Percentiles rank a stretch among this genome's conserved stretches.
Conservation (phyloP, 2,797 vertebrate species). For the Pipistrellus pipistrellus region DNA sequence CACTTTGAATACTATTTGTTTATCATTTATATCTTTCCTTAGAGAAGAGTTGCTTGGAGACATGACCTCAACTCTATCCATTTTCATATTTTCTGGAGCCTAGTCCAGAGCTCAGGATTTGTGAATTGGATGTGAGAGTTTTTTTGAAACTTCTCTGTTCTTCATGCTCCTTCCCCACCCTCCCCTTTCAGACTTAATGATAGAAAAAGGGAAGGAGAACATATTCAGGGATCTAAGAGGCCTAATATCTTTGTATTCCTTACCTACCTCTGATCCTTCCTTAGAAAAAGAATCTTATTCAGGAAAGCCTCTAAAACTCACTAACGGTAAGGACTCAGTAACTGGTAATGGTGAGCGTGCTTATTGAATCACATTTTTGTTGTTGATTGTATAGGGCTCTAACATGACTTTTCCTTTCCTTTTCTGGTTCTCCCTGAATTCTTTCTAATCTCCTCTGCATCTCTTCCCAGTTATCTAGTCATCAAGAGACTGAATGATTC, state of each 20-base stretch:
- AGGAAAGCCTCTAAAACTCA: not conserved
- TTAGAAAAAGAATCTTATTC: not conserved
- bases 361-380: not conserved
- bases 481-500: not conserved
- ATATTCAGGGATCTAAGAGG: not conserved
- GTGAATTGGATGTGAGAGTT: not conserved
- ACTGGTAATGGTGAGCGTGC: not conserved
- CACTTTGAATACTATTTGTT: not conserved
- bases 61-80: not conserved
- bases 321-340: not conserved
- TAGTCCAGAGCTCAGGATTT: not conserved
- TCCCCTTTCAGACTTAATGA: not conserved
- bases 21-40: not conserved
- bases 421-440: not conserved
- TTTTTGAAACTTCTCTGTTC: not conserved
- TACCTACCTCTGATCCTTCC: not conserved
- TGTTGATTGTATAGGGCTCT: not conserved
- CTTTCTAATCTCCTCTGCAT: not conserved
- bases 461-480: not conserved
- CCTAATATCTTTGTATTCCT: not conserved
- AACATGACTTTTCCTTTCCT: not conserved
- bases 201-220: not conserved
- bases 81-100: conserved; percentile 16
- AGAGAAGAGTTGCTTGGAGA: conserved; percentile 27
- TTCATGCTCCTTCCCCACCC: not conserved